These are phyloP conservation scores for Lucifuga dentata DNA, from an alignment of 2,113 vertebrate species.

Conservation along the genomic window DNA sequence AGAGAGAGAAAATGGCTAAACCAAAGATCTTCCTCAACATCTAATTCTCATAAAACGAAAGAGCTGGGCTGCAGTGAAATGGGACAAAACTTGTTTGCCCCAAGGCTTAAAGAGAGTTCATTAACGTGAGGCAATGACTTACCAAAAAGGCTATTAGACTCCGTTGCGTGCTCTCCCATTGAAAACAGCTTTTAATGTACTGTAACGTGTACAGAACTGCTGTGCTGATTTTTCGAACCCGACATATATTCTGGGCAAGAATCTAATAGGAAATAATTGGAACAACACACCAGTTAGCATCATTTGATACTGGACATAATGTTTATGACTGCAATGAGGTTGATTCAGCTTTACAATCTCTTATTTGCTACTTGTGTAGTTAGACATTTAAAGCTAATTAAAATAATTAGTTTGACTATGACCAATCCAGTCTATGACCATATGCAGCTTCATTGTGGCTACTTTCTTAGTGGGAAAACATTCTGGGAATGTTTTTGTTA, in stretches of 20 bases:
- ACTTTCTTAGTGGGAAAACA: constrained; percentile 19
- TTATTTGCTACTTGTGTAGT: constrained; percentile 41
- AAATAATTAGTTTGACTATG: constrained; percentile 51
- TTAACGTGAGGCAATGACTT: constrained; percentile 82
- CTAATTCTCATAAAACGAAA: constrained; percentile 68
- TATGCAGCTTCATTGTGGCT: constrained; percentile 32
- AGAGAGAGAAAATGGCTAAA: constrained; percentile 59
- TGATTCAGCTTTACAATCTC: constrained; percentile 64
- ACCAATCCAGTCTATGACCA: constrained; percentile 32
- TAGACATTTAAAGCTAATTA: constrained; percentile 62
- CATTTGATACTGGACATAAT: constrained; percentile 70
- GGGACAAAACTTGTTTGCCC: constrained; percentile 73
- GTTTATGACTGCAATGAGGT: constrained; percentile 67
- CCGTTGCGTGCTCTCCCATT: constrained; percentile 92
- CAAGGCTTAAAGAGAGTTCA: constrained; percentile 74
- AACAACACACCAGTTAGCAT: constrained; percentile 70
- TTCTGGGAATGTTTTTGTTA: constrained; percentile 21
- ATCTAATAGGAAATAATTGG: constrained; percentile 84
- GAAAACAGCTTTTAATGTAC: constrained; percentile 98
- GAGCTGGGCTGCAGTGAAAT: constrained; percentile 66
- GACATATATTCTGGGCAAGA: constrained; percentile 93
- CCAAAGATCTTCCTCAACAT: constrained; percentile 52
- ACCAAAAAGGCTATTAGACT: constrained; percentile 94
- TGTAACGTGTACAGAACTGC: constrained; percentile 93
- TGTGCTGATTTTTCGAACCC: constrained; percentile 94